These are phyloP conservation scores for Cydia fagiglandana DNA, from an alignment of 1,140 invertebrate species.

Conservation along the genomic window DNA sequence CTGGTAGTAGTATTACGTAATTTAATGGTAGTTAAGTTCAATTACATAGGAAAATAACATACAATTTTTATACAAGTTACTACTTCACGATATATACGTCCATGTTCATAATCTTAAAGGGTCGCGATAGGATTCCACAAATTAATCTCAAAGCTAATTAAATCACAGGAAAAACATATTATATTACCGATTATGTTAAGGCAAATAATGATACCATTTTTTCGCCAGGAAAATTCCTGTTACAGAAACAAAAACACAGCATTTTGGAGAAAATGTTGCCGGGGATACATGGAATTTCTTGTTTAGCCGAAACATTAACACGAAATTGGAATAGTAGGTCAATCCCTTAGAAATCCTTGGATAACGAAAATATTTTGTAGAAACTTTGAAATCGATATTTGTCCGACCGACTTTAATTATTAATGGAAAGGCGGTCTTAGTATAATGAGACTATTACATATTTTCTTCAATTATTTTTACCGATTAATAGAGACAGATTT, in stretches of 20 bases:
- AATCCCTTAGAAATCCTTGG: slow-evolving; percentile 1
- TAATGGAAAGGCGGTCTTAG: background rate
- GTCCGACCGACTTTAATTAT: background rate
- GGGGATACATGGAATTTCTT: background rate
- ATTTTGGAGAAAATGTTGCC: background rate
- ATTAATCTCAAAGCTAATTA: background rate
- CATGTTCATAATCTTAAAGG: background rate
- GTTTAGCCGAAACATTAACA: background rate
- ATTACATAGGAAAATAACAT: no score
- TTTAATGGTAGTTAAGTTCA: no score
- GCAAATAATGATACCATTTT: background rate
- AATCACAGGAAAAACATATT: background rate
- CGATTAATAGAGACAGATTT: no score
- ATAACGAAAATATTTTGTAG: background rate
- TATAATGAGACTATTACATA: background rate
- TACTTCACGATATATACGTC: no score
- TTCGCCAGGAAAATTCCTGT: background rate
- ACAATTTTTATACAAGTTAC: no score
- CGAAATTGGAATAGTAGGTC: slow-evolving; percentile 6
- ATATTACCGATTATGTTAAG: background rate
- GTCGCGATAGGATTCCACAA: background rate
- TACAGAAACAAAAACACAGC: slow-evolving; percentile 4
- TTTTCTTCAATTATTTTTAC: background rate
- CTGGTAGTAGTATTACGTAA: no score
- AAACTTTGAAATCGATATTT: background rate